These are phyloP conservation scores for Triplophysa dalaica DNA, from an alignment of 2,113 vertebrate genomes.

Conservation along the genomic window DNA sequence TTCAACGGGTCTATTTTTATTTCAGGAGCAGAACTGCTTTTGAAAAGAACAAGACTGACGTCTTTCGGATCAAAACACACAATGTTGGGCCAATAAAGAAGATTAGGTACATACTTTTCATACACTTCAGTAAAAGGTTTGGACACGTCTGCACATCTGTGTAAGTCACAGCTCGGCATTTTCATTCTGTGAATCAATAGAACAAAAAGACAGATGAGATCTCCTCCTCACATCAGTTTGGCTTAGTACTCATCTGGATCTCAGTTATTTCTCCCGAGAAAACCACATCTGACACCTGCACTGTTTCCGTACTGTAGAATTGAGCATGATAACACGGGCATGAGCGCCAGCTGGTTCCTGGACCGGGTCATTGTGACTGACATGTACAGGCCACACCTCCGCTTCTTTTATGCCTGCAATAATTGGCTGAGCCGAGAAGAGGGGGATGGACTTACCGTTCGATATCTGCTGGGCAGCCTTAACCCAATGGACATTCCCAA, in stretches of 20 bases:
- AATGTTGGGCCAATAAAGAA: constrained; percentile 93
- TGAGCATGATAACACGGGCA: constrained; percentile 94
- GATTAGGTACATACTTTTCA: constrained; percentile 79
- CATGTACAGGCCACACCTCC: constrained; percentile 92
- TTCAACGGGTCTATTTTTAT: constrained; percentile 50
- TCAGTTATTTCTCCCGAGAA: too few species aligned
- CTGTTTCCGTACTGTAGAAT: constrained; percentile 74
- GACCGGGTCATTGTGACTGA: constrained; percentile 90
- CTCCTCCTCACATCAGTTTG: too few species aligned
- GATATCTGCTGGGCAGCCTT: constrained; percentile 89
- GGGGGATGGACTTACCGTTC: constrained; percentile 85
- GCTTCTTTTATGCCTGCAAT: constrained; percentile 92
- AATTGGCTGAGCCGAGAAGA: constrained; percentile 96
- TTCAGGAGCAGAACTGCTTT: constrained; percentile 92
- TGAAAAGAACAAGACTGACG: constrained; percentile 92
- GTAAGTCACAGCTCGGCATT: too few species aligned
- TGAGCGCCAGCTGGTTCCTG: constrained; percentile 92
- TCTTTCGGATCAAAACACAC: constrained; percentile 96
- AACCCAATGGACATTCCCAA: constrained; percentile 93
- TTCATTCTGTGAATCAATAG: too few species aligned
- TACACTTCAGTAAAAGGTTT: too few species aligned
- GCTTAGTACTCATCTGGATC: too few species aligned
- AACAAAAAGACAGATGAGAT: too few species aligned
- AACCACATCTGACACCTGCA: neutral
- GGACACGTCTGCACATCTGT: too few species aligned